These are phyloP conservation scores for Calephelis perditalis DNA, from an alignment of 2,888 invertebrate genomes.

Conservation along the genomic window DNA sequence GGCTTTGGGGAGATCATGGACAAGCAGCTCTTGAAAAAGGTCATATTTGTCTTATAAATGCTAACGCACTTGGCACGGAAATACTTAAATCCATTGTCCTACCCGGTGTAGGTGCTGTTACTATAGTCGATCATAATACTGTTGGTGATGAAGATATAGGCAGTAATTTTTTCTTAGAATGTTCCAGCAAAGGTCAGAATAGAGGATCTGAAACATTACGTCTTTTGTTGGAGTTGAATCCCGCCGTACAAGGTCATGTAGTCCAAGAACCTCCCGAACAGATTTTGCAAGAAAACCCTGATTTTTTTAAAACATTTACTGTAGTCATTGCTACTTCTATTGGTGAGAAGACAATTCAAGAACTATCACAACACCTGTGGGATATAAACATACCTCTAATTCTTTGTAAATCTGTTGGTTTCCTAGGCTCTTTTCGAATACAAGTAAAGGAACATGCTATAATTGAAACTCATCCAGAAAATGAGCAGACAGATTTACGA, in stretches of 20 bases:
- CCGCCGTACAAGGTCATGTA: conserved; percentile 94
- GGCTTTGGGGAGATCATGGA: conserved; percentile 99
- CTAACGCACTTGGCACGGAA: conserved; percentile 95
- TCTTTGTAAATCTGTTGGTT: conserved; percentile 92
- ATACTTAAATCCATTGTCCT: conserved; percentile 95
- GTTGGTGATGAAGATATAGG: conserved; percentile 95
- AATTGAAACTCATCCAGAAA: conserved; percentile 97
- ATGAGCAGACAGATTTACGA: conserved; percentile 89
- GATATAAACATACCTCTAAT: conserved; percentile 90
- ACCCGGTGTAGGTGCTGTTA: conserved; percentile 95
- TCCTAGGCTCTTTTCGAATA: conserved; percentile 92
- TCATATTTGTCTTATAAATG: conserved; percentile 95
- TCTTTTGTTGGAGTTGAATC: conserved; percentile 91
- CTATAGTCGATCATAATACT: conserved; percentile 92
- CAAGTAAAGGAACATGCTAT: conserved; percentile 91
- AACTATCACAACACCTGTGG: conserved; percentile 90
- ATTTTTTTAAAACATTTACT: conserved; percentile 91
- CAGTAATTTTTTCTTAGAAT: conserved; percentile 95
- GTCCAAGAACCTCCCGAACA: conserved; percentile 93
- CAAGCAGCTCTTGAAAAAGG: conserved; percentile 92
- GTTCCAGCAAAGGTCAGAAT: conserved; percentile 87
- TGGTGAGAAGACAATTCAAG: conserved; percentile 85
- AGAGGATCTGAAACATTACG: conserved; percentile 91
- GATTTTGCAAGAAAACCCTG: conserved; percentile 89
- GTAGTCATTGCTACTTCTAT: conserved; percentile 91